Evolutionary conservation across 2,797 vertebrate genomes (phyloP), one percentile per base, ranked within the genome.

Genomic region (Vipera ursinii): DNA sequence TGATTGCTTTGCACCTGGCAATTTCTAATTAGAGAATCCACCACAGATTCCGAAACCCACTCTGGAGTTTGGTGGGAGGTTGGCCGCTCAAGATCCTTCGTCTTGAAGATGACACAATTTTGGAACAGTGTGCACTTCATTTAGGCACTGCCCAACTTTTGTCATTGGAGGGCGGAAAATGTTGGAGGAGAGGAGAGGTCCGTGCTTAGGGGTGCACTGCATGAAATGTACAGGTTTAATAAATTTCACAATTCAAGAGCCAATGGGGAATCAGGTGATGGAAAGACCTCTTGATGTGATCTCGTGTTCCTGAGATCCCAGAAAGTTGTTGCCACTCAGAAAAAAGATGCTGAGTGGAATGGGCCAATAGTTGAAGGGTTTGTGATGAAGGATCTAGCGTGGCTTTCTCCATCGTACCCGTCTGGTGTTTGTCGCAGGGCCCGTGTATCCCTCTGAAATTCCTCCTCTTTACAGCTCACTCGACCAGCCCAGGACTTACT

Each of bases 401-500:
- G 69, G 32, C 69, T 78, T 73, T 17, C 15, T 32, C 69, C 69
- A 20, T 73, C 15, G 2, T 73, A 20, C 32, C 69, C 6, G 6
- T 15, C 56, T 93, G 88, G 92, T 28, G 6, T 28, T 8, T 32
- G n/a, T 60, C 88, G 63, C n/a, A 44, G 0, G 7, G 2, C 1
- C 53, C 14, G 24, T 2, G 51, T 88, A 14, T 51, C 95, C 32
- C 22, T 24, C 94, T 86, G 24, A 56, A 32, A 10, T 32, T 3
- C 57, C 7, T 14, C 91, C 48, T 78, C 0, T 53, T 48, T 89
- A 32, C 96, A 99, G 99, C 88, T 99, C 96, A 99, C 99, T 3
- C 98, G 99, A 22, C 99, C 99, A 0, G 99, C 99, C 24, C 99
- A 99, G 97, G 99, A 99, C 97, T 97, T 99, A 91, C 98, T 99